Base-by-base conservation (phyloP, 1,140 invertebrate genomes). In the Zaprionus lachaisei region DNA sequence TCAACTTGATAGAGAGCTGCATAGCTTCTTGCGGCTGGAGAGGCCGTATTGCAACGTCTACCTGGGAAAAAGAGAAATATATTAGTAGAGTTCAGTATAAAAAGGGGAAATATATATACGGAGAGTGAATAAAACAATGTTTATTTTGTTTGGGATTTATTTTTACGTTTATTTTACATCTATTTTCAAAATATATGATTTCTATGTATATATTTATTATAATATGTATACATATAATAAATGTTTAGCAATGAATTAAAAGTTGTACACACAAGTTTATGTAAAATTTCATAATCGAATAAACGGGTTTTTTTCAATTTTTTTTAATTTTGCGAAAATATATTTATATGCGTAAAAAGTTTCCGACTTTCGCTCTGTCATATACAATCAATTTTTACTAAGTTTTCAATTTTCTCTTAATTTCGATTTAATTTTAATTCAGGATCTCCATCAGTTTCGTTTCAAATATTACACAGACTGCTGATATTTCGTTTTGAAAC, bases 181-280 rank as follows among this genome's bases (percentile, higher is more conserved):
- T 87, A 89, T 61, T 72, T 83, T 84, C 77, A 89, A 87, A 89
- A 84, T 84, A 87, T 89, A 77, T 72, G 70, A 71, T 83, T 81
- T 83, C 65, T 89, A 89, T 78, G 54, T 79, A 71, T 71, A 47
- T 57, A 54, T 67, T 24, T n/a, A 58, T 14, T 69, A 55, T 71
- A 55, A 67, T 75, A 75, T 76, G 66, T 71, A 85, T 87, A 79
- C 63, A 34, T 34, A 81, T 78, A 83, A 68, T 81, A 81, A 85
- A 86, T 85, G 74, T 85, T 79, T 75, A 81, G 74, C 82, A 81
- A 81, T 85, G 71, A 79, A 85, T 69, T 79, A 79, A 76, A 72
- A 79, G 64, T 75, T 84, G 72, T 72, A 85, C 74, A 85, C 67
- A 84, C 78, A 77, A 79, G 60, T 74, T 81, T 62, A 72, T 80